phyloP scores from a whole-genome alignment of 53 echinoderm and acorn worm species.

The Paelopatides confundens region DNA sequence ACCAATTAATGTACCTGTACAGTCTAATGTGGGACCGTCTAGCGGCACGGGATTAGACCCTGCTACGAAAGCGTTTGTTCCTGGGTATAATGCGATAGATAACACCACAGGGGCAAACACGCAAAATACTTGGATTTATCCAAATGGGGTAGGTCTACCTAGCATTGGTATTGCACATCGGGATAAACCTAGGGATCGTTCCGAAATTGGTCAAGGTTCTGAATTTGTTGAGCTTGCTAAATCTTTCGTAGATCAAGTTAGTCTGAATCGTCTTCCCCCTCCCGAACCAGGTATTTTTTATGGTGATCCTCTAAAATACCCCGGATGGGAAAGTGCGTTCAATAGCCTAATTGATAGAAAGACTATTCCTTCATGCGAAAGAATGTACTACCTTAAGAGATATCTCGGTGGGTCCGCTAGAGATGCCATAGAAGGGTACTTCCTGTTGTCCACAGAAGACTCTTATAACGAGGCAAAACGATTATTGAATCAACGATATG shows the following conservation, averaged over 20 bases:
- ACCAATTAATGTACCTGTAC: background rate
- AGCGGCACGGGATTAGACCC: background rate
- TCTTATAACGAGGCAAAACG: background rate
- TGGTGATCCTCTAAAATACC: slow-evolving; percentile 62
- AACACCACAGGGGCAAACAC: background rate
- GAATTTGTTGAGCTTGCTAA: background rate
- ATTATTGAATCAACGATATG: background rate
- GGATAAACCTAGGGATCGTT: background rate
- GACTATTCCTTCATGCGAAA: slow-evolving; percentile 44
- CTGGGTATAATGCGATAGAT: too few relatives aligned
- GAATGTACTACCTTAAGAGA: slow-evolving; percentile 61
- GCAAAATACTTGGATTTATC: slow-evolving; percentile 2
- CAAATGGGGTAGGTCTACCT: too few relatives aligned
- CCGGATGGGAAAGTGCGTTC: slow-evolving; percentile 59
- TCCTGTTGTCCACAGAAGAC: background rate
- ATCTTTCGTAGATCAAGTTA: background rate
- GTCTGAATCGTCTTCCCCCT: slow-evolving; percentile 47
- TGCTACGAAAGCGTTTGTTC: too few relatives aligned
- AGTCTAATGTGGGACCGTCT: background rate
- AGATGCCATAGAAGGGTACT: slow-evolving; percentile 6
- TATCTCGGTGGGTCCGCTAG: slow-evolving; percentile 65
- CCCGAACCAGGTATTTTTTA: slow-evolving; percentile 67
- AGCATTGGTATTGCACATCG: background rate
- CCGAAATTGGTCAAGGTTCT: too few relatives aligned
- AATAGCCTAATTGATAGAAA: slow-evolving; percentile 51